Evolutionary conservation across 2,888 invertebrate species (phyloP).

Genomic region (Charanyca ferruginea): DNA sequence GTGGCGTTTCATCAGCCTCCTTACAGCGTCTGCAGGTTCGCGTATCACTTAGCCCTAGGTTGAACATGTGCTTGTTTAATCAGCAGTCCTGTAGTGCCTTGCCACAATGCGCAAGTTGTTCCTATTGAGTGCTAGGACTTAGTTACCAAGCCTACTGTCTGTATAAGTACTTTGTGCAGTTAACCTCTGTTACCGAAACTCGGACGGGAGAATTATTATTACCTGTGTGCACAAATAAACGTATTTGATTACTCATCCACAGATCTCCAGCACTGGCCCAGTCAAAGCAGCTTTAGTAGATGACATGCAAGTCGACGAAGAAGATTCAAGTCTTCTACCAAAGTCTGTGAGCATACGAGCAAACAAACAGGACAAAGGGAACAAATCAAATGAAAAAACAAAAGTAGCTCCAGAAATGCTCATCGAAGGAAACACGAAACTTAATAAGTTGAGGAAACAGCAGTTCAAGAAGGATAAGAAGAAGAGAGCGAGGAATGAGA

Average conservation of each 20-base stretch:
- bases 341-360: constrained; percentile 83
- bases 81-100: no score
- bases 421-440: constrained; percentile 93
- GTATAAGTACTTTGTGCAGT: no score
- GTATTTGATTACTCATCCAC: constrained; percentile 36
- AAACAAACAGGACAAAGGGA: constrained; percentile 81
- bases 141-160: no score
- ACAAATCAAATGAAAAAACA: constrained; percentile 76
- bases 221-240: background rate
- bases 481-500: constrained; percentile 89
- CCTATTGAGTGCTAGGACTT: no score
- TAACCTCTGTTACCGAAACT: no score
- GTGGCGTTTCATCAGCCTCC: no score
- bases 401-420: constrained; percentile 93
- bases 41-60: no score
- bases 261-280: constrained; percentile 92
- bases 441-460: constrained; percentile 83
- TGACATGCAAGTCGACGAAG: constrained; percentile 91
- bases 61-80: no score
- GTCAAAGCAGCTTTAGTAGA: constrained; percentile 87
- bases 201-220: no score
- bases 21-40: no score
- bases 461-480: constrained; percentile 93
- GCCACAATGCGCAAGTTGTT: no score
- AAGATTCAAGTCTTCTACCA: constrained; percentile 83